phyloP scores from a whole-genome alignment of 2,113 vertebrate species.

The Opisthocomus hoazin region DNA sequence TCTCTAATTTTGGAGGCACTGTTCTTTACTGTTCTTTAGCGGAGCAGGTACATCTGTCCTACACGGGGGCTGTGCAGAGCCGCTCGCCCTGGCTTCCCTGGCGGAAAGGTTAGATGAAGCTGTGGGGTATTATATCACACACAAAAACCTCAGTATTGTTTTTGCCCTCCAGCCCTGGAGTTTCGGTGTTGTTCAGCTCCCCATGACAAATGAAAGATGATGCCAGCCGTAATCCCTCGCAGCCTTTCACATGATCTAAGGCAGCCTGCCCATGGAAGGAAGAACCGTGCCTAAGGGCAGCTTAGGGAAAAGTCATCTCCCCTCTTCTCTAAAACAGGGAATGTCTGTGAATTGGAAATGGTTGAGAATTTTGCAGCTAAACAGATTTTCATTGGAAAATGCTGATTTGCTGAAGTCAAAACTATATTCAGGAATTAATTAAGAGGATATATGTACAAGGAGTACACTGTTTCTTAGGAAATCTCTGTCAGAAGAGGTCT shows the following conservation, averaged over 20 bases:
- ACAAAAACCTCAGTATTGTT: not conserved
- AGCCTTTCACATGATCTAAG: not conserved
- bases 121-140: not conserved
- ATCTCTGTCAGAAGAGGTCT: not conserved
- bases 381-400: not conserved
- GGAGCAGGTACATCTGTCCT: not conserved
- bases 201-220: not conserved
- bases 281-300: not conserved
- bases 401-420: not conserved
- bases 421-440: not conserved
- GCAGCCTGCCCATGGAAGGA: not conserved
- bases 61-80: fast-evolving
- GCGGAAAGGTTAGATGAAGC: not conserved
- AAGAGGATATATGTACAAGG: not conserved
- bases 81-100: not conserved
- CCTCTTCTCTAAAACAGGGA: not conserved
- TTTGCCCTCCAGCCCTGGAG: not conserved
- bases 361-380: not conserved
- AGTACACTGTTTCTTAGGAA: not conserved
- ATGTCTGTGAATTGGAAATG: not conserved
- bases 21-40: not conserved
- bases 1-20: not conserved
- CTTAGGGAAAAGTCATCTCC: not conserved
- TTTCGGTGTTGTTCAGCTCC: not conserved
- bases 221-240: not conserved